Evolutionary conservation across 2,113 vertebrate species (phyloP).

Genomic region (Erythrolamprus reginae): DNA sequence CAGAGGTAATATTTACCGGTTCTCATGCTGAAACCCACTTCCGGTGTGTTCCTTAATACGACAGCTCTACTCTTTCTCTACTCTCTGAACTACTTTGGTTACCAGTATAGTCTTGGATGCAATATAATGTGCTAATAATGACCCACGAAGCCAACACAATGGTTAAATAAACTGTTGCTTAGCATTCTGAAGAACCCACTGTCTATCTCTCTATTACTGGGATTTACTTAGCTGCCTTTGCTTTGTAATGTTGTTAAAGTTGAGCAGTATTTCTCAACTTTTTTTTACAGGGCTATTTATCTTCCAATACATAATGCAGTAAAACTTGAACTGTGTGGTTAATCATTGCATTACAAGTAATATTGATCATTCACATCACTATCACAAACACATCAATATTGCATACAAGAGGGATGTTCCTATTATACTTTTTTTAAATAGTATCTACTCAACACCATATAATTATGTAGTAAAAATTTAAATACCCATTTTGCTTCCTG

Average conservation of each 20-base stretch:
- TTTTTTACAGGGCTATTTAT: slow-evolving; percentile 9
- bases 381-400: slow-evolving; percentile 27
- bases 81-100: not conserved
- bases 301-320: slow-evolving; percentile 29
- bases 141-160: not conserved
- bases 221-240: not conserved
- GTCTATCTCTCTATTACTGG: not conserved
- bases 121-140: not conserved
- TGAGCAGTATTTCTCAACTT: slow-evolving; percentile 10
- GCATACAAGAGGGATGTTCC: not conserved
- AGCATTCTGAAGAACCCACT: not conserved
- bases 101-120: not conserved
- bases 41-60: not conserved
- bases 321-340: slow-evolving; percentile 40
- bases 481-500: slow-evolving; percentile 7
- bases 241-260: not conserved
- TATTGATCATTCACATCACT: not conserved
- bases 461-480: slow-evolving; percentile 15
- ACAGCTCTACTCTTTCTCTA: not conserved
- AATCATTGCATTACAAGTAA: slow-evolving; percentile 17
- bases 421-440: not conserved
- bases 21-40: too few relatives aligned
- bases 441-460: not conserved
- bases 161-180: not conserved
- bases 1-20: too few relatives aligned